Evolutionary conservation across 2,797 vertebrate species (phyloP).

Genomic region (Semotilus atromaculatus): DNA sequence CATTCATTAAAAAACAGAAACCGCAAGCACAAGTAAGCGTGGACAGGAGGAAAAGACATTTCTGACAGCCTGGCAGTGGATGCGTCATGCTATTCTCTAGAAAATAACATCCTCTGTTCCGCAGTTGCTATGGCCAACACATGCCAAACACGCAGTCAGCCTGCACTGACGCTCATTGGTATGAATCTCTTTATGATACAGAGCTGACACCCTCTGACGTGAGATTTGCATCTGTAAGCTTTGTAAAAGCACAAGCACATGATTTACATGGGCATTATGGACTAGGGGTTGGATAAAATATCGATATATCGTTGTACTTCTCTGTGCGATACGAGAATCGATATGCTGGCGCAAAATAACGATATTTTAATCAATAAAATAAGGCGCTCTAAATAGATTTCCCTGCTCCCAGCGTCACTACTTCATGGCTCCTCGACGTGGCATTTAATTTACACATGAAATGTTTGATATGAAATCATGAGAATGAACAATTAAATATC

Average conservation of each 20-base stretch:
- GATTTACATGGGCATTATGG: neutral
- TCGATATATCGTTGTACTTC: too few relatives aligned
- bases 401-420: too few relatives aligned
- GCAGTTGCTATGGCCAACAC: constrained; percentile 60
- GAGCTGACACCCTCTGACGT: constrained; percentile 42
- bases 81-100: constrained; percentile 58
- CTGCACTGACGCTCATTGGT: constrained; percentile 43
- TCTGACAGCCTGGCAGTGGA: constrained; percentile 46
- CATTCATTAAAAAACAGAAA: constrained; percentile 29
- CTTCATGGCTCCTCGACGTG: too few relatives aligned
- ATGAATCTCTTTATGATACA: constrained; percentile 50
- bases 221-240: constrained; percentile 37
- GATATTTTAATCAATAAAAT: too few relatives aligned
- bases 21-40: constrained; percentile 51
- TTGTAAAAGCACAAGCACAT: constrained; percentile 9
- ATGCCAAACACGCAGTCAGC: constrained; percentile 40
- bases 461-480: neutral
- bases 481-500: neutral
- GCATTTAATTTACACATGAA: neutral
- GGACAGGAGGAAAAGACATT: constrained; percentile 49
- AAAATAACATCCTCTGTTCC: constrained; percentile 55
- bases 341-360: too few relatives aligned
- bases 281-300: too few relatives aligned
- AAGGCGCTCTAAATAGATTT: too few relatives aligned
- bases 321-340: too few relatives aligned